Evolutionary conservation across 2,797 vertebrate species (phyloP).

Genomic region (Pseudochromis fuscus): DNA sequence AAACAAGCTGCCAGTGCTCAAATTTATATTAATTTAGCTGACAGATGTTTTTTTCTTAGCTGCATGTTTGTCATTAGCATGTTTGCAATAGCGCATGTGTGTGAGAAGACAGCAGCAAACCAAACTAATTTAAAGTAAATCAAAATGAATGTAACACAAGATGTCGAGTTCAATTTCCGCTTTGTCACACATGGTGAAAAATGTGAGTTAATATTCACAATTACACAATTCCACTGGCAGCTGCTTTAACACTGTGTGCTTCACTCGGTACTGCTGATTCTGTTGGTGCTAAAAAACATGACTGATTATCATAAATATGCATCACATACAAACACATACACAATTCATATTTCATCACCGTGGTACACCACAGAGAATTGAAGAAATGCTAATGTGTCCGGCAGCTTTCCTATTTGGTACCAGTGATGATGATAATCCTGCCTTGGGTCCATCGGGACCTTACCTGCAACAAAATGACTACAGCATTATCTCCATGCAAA

Average conservation of each 20-base stretch:
- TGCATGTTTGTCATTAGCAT: not conserved
- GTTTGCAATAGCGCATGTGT: not conserved
- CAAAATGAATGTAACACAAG: conserved; percentile 7
- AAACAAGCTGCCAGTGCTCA: not conserved
- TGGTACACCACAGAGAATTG: conserved; percentile 58
- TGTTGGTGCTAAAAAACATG: conserved; percentile 35
- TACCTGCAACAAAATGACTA: conserved; percentile 63
- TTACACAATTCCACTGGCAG: conserved; percentile 31
- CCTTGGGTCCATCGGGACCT: conserved; percentile 52
- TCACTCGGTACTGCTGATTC: conserved; percentile 25
- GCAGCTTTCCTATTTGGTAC: conserved; percentile 57
- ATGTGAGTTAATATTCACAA: conserved; percentile 46
- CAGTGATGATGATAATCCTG: conserved; percentile 51
- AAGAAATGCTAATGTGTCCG: conserved; percentile 75
- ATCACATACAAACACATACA: conserved; percentile 48
- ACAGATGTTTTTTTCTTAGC: conserved; percentile 5
- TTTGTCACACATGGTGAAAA: conserved; percentile 49
- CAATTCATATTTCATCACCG: conserved; percentile 67
- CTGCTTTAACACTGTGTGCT: conserved; percentile 48
- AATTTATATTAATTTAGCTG: conserved; percentile 2
- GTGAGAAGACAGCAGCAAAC: not conserved
- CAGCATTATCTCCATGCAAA: conserved; percentile 58
- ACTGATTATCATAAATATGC: conserved; percentile 71
- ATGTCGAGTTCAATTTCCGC: conserved; percentile 41
- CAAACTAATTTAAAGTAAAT: conserved; percentile 8